Percentiles rank a stretch among this genome's conserved stretches.
Conservation (phyloP, 2,888 invertebrate species). For the Poecilobothrus nobilitatus region DNA sequence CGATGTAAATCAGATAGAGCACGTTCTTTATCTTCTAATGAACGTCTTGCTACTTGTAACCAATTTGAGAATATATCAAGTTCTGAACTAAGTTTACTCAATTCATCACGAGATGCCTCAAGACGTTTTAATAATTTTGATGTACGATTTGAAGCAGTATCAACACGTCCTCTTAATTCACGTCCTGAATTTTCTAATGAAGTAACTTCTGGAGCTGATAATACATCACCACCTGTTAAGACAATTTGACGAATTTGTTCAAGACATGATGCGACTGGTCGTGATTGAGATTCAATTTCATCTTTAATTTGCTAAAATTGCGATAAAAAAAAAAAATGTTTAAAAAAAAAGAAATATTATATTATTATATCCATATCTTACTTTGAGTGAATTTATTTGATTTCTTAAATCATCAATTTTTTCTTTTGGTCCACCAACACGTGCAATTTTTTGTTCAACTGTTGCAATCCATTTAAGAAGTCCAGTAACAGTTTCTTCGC, state of each 20-base stretch:
- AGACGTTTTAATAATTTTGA: constrained; percentile 68
- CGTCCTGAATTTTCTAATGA: constrained; percentile 80
- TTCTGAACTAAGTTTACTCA: constrained; percentile 79
- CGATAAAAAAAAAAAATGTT: neutral
- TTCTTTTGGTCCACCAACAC: constrained; percentile 79
- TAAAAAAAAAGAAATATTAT: neutral
- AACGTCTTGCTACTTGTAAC: constrained; percentile 72
- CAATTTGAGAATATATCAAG: constrained; percentile 72
- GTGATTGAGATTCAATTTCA: constrained; percentile 76
- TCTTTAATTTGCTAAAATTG: constrained; percentile 69
- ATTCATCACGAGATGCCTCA: constrained; percentile 73
- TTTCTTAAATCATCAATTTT: constrained; percentile 77
- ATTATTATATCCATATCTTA: constrained; percentile 33
- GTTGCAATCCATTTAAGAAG: constrained; percentile 80
- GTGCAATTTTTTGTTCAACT: constrained; percentile 73
- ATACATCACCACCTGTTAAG: constrained; percentile 80
- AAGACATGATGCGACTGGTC: constrained; percentile 73
- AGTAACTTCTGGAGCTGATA: constrained; percentile 84
- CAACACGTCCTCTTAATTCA: constrained; percentile 71
- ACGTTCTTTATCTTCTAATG: constrained; percentile 76
- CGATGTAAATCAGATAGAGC: constrained; percentile 68
- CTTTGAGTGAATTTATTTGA: constrained; percentile 83
- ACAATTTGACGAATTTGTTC: constrained; percentile 87
- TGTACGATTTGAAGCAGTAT: constrained; percentile 70
- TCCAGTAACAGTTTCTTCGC: constrained; percentile 77